Base-by-base conservation (phyloP, 2,888 invertebrate genomes). In the Ophioninae sp. region DNA sequence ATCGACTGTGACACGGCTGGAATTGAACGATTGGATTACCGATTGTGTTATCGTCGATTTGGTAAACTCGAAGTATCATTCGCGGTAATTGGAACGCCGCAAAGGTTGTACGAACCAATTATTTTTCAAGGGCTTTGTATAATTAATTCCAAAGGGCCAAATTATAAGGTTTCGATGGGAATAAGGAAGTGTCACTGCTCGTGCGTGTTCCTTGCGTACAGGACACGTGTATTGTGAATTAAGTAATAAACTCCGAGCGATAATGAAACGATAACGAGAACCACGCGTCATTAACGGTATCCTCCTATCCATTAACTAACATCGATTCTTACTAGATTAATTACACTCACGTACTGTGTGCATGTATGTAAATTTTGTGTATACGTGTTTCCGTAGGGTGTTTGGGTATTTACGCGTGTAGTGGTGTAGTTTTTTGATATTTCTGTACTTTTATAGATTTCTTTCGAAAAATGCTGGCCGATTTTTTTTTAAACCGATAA, bases 231-330 rank as follows among this genome's bases (percentile, higher is more conserved):
- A 64, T 69, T 30, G 68, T 37, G 57, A 17, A 7, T 21, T 10
- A 23, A 17, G 74, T 65, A 69, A 83, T 75, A 23, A 72, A 20
- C 77, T 82, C 77, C 80, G 83, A 81, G 74, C 77, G 76, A 70
- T 79, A 79, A 79, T 74, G 81, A 72, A 59, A 50, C 79, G 76
- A 77, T 65, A 85, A 79, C 74, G 57, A 72, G 79, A 84, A 81
- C 75, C 74, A 80, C 85, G 81, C 83, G 68, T 79, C 79, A 72
- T 81, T 81, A 75, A 65, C 75, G 57, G 70, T 85, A 83, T 83
- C 85, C 82, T 68, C 75, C n/a, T n/a, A n/a, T n/a, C n/a, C n/a
- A n/a, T n/a, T n/a, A n/a, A 84, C 83, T 84, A 85, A 85, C 85
- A 85, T 79, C 75, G 72, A 79, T 79, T 79, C 72, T 79, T 20